A percentile compares a stretch with the other conserved stretches of the same genome.
These are phyloP conservation scores for Serilophus lunatus DNA, from an alignment of 2,113 vertebrate species.

Conservation along the genomic window DNA sequence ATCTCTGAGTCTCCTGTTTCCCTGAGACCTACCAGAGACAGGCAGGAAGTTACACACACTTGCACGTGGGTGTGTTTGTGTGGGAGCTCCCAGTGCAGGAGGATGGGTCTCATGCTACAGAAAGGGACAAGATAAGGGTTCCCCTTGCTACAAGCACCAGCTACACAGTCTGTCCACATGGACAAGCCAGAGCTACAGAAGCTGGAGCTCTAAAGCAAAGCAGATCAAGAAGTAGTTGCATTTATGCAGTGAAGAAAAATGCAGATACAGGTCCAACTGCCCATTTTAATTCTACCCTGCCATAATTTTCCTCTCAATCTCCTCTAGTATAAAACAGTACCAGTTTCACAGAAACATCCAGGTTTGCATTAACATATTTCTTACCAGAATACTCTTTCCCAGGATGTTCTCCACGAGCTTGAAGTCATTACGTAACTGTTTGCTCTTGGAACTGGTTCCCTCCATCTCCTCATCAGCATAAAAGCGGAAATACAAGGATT, in stretches of 20 bases:
- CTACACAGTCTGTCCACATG: not conserved
- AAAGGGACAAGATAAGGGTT: not conserved
- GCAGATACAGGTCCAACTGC: not conserved
- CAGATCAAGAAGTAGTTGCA: not conserved
- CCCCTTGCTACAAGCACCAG: not conserved
- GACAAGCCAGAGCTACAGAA: not conserved
- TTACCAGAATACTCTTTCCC: constrained; percentile 92
- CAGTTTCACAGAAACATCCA: not conserved
- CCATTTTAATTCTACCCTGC: not conserved
- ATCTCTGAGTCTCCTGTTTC: not conserved
- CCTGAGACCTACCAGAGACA: not conserved
- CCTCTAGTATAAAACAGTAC: not conserved
- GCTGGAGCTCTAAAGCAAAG: not conserved
- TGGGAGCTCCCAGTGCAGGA: not conserved
- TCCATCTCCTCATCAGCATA: constrained; percentile 97
- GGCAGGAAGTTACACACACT: not conserved
- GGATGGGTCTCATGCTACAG: not conserved
- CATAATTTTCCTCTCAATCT: not conserved
- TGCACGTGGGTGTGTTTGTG: not conserved
- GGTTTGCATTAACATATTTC: constrained; percentile 14
- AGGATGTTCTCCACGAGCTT: constrained; percentile 95
- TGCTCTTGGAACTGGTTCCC: constrained; percentile 89
- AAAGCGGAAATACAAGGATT: constrained; percentile 97
- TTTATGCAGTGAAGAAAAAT: not conserved
- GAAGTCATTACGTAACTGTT: constrained; percentile 93